phyloP scores from a whole-genome alignment of 1,140 invertebrate species.

The Saxidomus purpurata region DNA sequence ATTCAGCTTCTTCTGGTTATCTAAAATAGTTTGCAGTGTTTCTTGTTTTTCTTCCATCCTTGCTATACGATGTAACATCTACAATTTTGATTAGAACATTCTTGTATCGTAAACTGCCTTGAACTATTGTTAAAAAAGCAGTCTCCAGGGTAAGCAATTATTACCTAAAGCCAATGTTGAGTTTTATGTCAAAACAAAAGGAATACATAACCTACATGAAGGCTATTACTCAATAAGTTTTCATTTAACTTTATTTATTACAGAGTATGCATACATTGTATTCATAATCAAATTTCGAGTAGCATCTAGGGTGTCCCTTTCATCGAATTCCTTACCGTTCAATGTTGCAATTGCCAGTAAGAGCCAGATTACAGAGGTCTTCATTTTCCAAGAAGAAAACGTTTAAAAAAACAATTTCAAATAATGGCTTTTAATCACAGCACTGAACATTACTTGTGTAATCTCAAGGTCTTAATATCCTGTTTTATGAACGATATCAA shows the following conservation, averaged over 20 bases:
- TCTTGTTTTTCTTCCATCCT: background rate
- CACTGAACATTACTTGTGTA: too few relatives aligned
- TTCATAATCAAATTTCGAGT: constrained; percentile 8
- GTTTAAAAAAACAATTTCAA: too few relatives aligned
- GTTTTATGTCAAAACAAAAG: too few relatives aligned
- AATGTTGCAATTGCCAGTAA: background rate
- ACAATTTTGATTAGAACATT: too few relatives aligned
- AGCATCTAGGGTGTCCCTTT: background rate
- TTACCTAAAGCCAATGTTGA: too few relatives aligned
- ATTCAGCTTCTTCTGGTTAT: background rate
- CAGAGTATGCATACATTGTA: constrained; percentile 9
- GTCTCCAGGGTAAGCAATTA: background rate
- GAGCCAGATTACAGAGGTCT: background rate
- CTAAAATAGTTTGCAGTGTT: background rate
- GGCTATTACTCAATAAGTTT: too few relatives aligned
- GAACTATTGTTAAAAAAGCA: background rate
- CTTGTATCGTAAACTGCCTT: background rate
- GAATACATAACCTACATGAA: too few relatives aligned
- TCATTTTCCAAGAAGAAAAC: background rate
- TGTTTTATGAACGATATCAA: too few relatives aligned
- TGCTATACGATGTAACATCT: background rate
- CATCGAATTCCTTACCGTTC: background rate
- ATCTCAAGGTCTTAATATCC: too few relatives aligned
- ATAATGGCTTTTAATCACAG: too few relatives aligned
- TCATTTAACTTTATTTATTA: too few relatives aligned